A percentile compares a stretch with the other conserved stretches of the same genome.
Conservation (phyloP, 2,113 vertebrate genomes). For the Archilochus colubris region DNA sequence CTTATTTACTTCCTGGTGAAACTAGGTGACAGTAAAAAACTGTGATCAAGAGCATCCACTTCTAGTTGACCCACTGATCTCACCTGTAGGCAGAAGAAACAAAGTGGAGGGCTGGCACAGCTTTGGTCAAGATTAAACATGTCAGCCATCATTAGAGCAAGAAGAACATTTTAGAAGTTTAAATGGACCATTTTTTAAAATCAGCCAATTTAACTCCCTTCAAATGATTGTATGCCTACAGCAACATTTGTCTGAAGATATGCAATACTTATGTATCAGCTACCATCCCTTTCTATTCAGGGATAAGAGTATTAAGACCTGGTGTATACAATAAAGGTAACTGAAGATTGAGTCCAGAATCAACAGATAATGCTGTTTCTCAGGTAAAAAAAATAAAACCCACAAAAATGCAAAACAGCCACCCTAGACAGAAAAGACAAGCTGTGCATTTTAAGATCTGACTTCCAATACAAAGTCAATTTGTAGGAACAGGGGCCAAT, state of each 20-base stretch:
- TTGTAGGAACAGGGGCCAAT: neutral
- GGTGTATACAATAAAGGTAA: neutral
- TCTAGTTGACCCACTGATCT: neutral
- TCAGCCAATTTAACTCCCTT: neutral
- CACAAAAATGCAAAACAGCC: neutral
- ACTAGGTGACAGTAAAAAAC: neutral
- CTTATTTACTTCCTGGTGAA: neutral
- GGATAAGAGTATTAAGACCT: neutral
- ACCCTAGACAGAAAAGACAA: neutral
- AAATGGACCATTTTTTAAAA: neutral
- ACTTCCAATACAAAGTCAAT: neutral
- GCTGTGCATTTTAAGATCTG: neutral
- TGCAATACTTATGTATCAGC: neutral
- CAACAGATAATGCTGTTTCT: neutral
- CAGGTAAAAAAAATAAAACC: neutral
- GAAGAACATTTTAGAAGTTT: neutral
- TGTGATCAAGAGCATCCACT: neutral
- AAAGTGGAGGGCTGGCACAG: neutral
- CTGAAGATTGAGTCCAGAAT: neutral
- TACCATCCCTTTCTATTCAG: neutral
- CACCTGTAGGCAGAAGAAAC: neutral
- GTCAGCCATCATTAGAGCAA: neutral
- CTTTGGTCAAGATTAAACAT: neutral
- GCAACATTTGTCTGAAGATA: neutral
- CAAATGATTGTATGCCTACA: neutral